Evolutionary conservation across 1,140 invertebrate species (phyloP), one percentile per base, ranked within the genome.

Genomic region (Sitobion miscanthi): DNA sequence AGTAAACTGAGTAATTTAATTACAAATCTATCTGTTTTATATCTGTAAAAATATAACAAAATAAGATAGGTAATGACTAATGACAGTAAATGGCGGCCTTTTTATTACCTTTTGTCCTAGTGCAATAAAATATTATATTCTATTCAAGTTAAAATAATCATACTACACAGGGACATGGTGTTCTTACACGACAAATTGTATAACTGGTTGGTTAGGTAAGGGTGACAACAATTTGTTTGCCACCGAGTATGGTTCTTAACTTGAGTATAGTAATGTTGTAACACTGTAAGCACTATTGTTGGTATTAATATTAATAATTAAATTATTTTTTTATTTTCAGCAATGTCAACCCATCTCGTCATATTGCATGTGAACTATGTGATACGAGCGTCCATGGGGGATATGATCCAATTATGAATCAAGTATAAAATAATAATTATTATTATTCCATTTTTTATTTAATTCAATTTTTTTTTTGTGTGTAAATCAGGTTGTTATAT

Each of bases 321-420:
- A 25, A 85, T 85, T 85, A 85, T 85, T 42, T 77, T n/a, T 1
- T 23, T 94, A 94, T 94, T 96, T 96, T 57, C 94, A 97, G 98
- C 95, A 95, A 96, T 90, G 95, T 99, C 94, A 97, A 99, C 95
- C 95, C 99, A 82, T 95, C 97, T 35, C 96, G 99, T 94, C 98
- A 99, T 95, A 97, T 99, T 94, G 97, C 97, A 0, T 99, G 98
- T 96, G 99, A 99, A 96, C 96, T 97, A 38, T 99, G 99, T 95
- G 96, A 97, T 94, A 95, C 96, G 38, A 95, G 96, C 62, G 97
- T 99, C 0, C 98, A 96, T 94, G 99, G 99, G 57, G 99, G 99
- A 30, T 99, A 98, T 96, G 99, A 99, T 96, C 97, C 98, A 23
- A 96, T 97, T 94, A 95, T 97, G 62, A 99, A 99, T 96, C 98